Conservation (phyloP, 2,797 vertebrate species). For the Halcyon chelicuti region DNA sequence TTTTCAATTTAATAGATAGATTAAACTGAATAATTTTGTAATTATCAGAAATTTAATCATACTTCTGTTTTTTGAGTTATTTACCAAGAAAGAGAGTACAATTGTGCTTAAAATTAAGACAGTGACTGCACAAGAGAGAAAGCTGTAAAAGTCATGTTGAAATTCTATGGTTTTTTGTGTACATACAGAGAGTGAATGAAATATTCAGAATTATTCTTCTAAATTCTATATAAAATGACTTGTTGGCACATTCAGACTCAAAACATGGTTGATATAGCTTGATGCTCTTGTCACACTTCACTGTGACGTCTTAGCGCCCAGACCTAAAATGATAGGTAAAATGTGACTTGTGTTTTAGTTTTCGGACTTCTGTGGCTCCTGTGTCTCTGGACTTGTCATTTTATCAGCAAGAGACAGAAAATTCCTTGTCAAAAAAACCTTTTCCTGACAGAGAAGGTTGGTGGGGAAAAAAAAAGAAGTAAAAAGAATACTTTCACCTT, state of each 20-base stretch:
- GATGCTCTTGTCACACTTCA: background rate
- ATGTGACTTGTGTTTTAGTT: background rate
- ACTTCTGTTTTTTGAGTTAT: rapidly evolving
- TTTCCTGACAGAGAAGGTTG: background rate
- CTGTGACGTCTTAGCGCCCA: background rate
- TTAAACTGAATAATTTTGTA: background rate
- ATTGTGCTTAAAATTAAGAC: background rate
- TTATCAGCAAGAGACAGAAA: background rate
- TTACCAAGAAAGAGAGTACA: background rate
- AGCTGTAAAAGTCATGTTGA: background rate
- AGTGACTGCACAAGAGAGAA: background rate
- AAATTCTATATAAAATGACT: background rate
- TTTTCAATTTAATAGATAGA: background rate
- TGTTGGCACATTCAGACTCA: background rate
- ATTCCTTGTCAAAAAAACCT: background rate
- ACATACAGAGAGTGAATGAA: background rate
- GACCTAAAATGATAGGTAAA: background rate
- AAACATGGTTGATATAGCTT: background rate
- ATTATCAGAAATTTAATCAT: background rate
- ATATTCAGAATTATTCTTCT: background rate
- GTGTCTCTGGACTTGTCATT: background rate
- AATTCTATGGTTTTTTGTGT: rapidly evolving
- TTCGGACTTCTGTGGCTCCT: background rate
- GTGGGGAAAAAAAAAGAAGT: rapidly evolving
- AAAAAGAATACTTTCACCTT: background rate